These are phyloP conservation scores for Pontoporia blainvillei DNA, from an alignment of 2,113 vertebrate genomes.

Conservation along the genomic window DNA sequence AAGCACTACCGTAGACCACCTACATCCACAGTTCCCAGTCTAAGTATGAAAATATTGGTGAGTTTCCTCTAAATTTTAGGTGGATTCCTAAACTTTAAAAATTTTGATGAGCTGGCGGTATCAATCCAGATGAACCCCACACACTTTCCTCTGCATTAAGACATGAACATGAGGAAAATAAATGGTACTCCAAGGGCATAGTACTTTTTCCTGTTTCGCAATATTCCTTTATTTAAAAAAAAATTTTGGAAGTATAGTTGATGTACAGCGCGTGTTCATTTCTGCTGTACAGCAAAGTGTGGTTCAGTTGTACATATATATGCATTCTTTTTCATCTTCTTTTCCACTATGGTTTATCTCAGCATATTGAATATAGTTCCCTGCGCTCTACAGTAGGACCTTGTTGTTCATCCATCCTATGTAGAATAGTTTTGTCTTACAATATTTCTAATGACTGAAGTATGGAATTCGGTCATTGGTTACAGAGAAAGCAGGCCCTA, in stretches of 20 bases:
- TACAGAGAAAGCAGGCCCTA: slow-evolving; percentile 71
- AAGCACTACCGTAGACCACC: background rate
- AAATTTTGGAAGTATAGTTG: background rate
- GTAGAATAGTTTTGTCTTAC: background rate
- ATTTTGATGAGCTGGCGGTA: background rate
- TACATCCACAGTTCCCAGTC: background rate
- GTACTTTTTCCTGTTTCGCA: slow-evolving; percentile 46
- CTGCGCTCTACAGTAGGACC: background rate
- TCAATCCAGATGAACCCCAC: background rate
- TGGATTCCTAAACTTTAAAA: background rate
- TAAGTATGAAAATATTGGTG: background rate
- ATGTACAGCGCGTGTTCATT: background rate
- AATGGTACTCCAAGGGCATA: background rate
- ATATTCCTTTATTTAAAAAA: background rate
- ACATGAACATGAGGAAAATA: background rate
- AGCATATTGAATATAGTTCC: background rate
- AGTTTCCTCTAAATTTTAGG: no score
- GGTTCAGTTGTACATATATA: background rate
- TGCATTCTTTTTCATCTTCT: background rate
- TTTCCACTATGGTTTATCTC: background rate
- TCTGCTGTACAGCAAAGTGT: background rate
- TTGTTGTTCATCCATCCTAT: background rate
- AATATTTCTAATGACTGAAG: slow-evolving; percentile 64
- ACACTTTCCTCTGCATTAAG: background rate
- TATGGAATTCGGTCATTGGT: slow-evolving; percentile 67